These are phyloP conservation scores for Enoplosus armatus DNA, from an alignment of 2,797 vertebrate genomes.

Conservation along the genomic window DNA sequence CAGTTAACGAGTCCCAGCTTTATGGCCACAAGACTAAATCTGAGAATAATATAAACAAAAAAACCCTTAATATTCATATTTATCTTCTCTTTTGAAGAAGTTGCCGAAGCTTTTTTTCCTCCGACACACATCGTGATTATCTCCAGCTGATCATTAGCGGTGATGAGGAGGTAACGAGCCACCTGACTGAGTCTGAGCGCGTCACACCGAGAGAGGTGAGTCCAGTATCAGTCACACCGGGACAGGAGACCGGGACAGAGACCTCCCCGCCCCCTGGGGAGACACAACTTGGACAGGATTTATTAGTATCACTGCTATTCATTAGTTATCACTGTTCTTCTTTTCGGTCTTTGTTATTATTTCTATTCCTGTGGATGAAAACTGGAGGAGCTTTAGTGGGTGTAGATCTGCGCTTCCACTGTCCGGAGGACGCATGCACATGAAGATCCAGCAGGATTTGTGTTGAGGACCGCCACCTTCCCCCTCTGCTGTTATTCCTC, in stretches of 20 bases:
- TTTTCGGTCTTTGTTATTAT: background rate
- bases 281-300: background rate
- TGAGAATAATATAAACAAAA: background rate
- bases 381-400: background rate
- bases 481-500: accelerated
- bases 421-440: background rate
- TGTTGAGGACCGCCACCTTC: background rate
- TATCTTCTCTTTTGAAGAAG: background rate
- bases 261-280: background rate
- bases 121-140: background rate
- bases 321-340: background rate
- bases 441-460: background rate
- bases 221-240: slow-evolving; percentile 8
- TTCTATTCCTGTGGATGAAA: background rate
- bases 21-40: background rate
- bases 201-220: slow-evolving; percentile 14
- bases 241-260: slow-evolving; percentile 8
- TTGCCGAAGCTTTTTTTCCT: background rate
- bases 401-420: background rate
- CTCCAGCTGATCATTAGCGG: too few species aligned
- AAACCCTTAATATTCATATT: background rate
- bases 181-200: slow-evolving; percentile 19
- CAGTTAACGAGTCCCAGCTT: too few species aligned
- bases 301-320: background rate
- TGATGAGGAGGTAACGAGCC: slow-evolving; percentile 3